A percentile compares a stretch with the other conserved stretches of the same genome.
These are phyloP conservation scores for Caenorhabditis sp. DNA, from an alignment of 2,888 invertebrate species.

Conservation along the genomic window DNA sequence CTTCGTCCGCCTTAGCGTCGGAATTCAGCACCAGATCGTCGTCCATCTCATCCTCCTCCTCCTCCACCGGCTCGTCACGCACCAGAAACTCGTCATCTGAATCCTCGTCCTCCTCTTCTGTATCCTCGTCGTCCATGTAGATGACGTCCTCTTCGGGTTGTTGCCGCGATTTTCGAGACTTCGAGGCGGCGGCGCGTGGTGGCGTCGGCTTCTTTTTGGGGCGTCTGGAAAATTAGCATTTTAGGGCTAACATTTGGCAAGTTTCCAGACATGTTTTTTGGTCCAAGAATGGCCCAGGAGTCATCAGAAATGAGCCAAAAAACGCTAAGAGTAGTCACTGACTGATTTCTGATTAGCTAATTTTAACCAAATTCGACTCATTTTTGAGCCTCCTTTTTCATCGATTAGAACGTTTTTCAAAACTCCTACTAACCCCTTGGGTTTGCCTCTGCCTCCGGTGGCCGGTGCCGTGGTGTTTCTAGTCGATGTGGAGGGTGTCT, in stretches of 20 bases:
- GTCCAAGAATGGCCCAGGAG: background rate
- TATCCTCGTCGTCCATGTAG: constrained; percentile 58
- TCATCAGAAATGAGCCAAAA: too few relatives aligned
- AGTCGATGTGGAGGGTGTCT: background rate
- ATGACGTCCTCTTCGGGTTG: constrained; percentile 40
- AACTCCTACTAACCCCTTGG: constrained; percentile 20
- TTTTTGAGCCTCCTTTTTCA: background rate
- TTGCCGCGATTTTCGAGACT: constrained; percentile 6
- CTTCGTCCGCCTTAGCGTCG: constrained; percentile 34
- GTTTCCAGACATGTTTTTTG: background rate
- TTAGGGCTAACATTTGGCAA: background rate
- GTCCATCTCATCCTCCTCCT: background rate
- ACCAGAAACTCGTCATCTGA: constrained; percentile 49
- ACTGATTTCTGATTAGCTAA: background rate
- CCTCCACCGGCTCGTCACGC: constrained; percentile 20
- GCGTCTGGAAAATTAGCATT: constrained; percentile 11
- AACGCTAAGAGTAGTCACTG: too few relatives aligned
- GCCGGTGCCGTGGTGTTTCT: background rate
- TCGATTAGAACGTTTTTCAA: too few relatives aligned
- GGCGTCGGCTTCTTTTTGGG: constrained; percentile 36
- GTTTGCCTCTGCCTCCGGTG: background rate
- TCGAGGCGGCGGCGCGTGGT: background rate
- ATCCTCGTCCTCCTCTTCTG: constrained; percentile 39
- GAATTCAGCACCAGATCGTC: constrained; percentile 33
- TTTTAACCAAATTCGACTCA: background rate